Conservation (phyloP, 2,113 vertebrate species). For the Pachycephala philippinensis region DNA sequence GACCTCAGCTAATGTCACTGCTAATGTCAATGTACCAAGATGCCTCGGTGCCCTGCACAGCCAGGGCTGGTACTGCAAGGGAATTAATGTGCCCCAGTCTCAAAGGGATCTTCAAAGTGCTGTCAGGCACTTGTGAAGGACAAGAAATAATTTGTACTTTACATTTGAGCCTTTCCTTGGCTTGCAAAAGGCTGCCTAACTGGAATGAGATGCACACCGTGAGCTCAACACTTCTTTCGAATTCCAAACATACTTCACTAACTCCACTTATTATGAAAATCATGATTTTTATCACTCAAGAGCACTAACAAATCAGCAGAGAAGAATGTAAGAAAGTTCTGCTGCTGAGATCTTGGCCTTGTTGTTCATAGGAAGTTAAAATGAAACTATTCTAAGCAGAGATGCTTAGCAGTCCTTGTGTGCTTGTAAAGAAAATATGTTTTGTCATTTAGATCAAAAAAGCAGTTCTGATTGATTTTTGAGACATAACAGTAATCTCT, state of each 20-base stretch:
- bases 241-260: constrained; percentile 49
- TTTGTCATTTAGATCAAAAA: neutral
- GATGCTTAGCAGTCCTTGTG: neutral
- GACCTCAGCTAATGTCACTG: neutral
- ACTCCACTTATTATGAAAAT: constrained; percentile 17
- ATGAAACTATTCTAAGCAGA: neutral
- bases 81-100: neutral
- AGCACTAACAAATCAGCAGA: neutral
- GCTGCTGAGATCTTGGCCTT: neutral
- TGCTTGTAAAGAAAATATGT: neutral
- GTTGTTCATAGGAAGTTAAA: neutral
- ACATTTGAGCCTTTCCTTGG: neutral
- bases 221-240: neutral
- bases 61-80: neutral
- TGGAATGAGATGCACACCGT: neutral
- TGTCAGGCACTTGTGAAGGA: constrained; percentile 15
- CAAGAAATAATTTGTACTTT: neutral
- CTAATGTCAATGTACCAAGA: neutral
- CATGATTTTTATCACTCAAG: constrained; percentile 51
- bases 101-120: neutral
- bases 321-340: constrained; percentile 14
- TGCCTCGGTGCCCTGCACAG: neutral
- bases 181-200: neutral
- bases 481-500: neutral
- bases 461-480: neutral